Evolutionary conservation across 2,113 vertebrate species (phyloP), one percentile per base, ranked within the genome.

Genomic region (Anoura caudifer): DNA sequence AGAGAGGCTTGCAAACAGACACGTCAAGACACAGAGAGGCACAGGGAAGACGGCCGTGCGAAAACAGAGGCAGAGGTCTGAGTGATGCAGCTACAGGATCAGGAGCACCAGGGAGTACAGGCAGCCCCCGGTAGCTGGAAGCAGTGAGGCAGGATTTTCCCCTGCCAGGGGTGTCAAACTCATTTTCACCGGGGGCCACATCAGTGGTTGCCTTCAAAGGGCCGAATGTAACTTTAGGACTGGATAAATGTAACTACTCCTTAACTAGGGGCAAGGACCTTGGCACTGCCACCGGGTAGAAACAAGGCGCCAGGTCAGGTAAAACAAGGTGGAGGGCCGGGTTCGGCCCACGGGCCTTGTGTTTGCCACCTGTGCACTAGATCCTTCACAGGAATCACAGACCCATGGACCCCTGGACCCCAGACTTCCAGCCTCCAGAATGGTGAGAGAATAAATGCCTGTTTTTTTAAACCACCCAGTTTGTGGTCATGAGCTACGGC

Each of bases 51-150:
- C 33, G 8, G 20, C 20, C 5, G 0, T 6, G 12, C 31, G 75
- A 31, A 59, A 59, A 45, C 3, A 0, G n/a, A 75, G 63, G 72
- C 20, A 26, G 96, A 38, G 50, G 16, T 2, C 6, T 16, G 31
- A 26, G 56, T 0, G 33, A 43, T 0, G 14, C 0, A 4, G 26
- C 36, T 12, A 5, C 0, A 22, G 38, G 45, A 16, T 7, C 7
- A 3, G 28, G 45, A 28, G 0, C 13, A 38, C n/a, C 13, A 4
- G 20, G 59, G 38, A 9, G 16, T 0, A 1, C 36, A 1, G 2
- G 20, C 7, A 2, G 17, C 28, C 31, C 7, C 67, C 5, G 17
- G 54, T 12, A 50, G 33, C 7, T 20, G 26, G 43, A 36, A 59
- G 31, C 16, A 12, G 3, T 38, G 9, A 50, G 31, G 6, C 47